Base-by-base conservation (phyloP, 2,797 vertebrate genomes). In the Sarcoramphus papa region DNA sequence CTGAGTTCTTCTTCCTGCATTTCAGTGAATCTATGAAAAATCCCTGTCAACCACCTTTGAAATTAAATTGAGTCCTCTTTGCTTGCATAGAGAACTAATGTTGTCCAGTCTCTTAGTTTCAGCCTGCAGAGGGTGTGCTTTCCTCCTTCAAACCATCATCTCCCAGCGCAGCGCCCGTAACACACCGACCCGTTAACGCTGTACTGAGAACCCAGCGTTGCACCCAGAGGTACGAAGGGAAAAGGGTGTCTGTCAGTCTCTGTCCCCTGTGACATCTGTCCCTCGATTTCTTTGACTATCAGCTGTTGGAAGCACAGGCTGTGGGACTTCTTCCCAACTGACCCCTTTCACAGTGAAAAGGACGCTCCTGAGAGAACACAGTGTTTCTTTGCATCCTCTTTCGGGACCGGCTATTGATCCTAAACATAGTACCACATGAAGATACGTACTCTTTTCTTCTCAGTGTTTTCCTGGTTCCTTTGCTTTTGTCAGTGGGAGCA, bases 111-210 rank as follows among this genome's bases (percentile, higher is more conserved):
- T 53, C 7, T 2, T 18, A 1, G 27, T 45, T 53, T 53, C 86
- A 54, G 87, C 95, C 94, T 95, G 94, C 93, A 97, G 96, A 94
- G 94, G 93, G 93, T 81, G 94, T 75, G 20, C 91, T 92, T 74
- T 80, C 88, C 91, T 90, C 81, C 92, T 62, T n/a, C 92, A 47
- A 74, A 50, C 40, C 85, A 14, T 53, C 72, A 2, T 4, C 33
- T 33, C 28, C 33, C 70, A 27, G 53, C 3, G 1, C 28, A 0
- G 43, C 1, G 5, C 70, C 25, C 1, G 0, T 14, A 37, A 18
- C 68, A 3, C 53, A 4, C 33, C 0, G 5, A 10, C 57, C 50
- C 8, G 0, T 7, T 37, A 35, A 13, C 30, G 1, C 45, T 3
- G 30, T 3, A 3, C 63, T 16, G 23, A 0, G 56, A 54, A 8